Evolutionary conservation across 2,888 invertebrate genomes (phyloP).

Genomic region (Drosophila maculinotata): DNA sequence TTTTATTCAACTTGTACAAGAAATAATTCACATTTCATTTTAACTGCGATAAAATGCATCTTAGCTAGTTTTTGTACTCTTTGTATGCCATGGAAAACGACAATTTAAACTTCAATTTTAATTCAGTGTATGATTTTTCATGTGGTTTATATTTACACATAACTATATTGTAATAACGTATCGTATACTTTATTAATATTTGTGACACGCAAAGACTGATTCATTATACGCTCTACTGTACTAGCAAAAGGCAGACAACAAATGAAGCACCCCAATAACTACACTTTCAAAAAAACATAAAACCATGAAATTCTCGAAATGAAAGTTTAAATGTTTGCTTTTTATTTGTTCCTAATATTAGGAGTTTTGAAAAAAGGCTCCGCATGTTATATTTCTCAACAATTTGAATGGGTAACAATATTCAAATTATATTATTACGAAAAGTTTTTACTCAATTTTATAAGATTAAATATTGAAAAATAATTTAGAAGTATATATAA

Average conservation of each 20-base stretch:
- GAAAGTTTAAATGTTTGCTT: conserved; percentile 1
- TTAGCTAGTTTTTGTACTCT: conserved; percentile 64
- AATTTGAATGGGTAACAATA: conserved; percentile 47
- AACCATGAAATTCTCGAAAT: conserved; percentile 11
- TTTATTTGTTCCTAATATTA: conserved; percentile 1
- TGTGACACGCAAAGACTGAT: conserved; percentile 80
- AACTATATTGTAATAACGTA: conserved; percentile 47
- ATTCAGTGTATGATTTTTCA: conserved; percentile 20
- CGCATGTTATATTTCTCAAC: conserved; percentile 26
- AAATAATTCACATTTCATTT: conserved; percentile 13
- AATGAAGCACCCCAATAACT: conserved; percentile 13
- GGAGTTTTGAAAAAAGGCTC: conserved; percentile 11
- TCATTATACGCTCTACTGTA: conserved; percentile 67
- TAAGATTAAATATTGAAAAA: conserved; percentile 37
- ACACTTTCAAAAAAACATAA: conserved; percentile 3
- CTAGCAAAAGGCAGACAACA: conserved; percentile 33
- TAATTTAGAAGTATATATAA: conserved; percentile 24
- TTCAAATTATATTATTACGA: conserved; percentile 54
- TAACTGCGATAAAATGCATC: conserved; percentile 18
- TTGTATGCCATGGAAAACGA: conserved; percentile 43
- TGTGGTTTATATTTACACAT: conserved; percentile 39
- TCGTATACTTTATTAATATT: conserved; percentile 64
- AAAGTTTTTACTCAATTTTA: conserved; percentile 64
- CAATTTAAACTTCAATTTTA: conserved; percentile 5
- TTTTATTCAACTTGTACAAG: conserved; percentile 41